Percentiles rank a stretch among this genome's conserved stretches.
phyloP scores from a whole-genome alignment of 2,797 vertebrate species.

The Halcyon leucocephala region DNA sequence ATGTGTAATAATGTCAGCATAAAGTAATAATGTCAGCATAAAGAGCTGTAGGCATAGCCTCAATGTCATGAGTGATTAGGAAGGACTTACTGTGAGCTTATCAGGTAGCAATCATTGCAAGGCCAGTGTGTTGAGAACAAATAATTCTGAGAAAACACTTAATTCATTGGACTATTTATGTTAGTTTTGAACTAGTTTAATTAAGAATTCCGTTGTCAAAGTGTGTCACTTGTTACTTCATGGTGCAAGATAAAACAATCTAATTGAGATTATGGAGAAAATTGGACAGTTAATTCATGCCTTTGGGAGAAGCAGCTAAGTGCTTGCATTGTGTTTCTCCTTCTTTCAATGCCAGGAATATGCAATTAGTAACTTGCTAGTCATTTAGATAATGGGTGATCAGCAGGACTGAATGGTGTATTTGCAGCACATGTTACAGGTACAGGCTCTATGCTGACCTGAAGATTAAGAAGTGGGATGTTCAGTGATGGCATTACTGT shows the following conservation, averaged over 20 bases:
- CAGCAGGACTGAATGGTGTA: slow-evolving; percentile 36
- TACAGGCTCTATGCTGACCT: slow-evolving; percentile 72
- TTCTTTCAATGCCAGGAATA: slow-evolving; percentile 45
- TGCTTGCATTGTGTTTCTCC: background rate
- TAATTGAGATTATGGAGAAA: slow-evolving; percentile 41
- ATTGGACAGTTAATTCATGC: background rate
- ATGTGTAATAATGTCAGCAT: slow-evolving; percentile 37
- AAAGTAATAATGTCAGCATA: slow-evolving; percentile 54
- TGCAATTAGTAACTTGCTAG: slow-evolving; percentile 61
- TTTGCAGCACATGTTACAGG: slow-evolving; percentile 65
- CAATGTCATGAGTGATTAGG: slow-evolving; percentile 75
- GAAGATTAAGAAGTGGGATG: slow-evolving; percentile 76
- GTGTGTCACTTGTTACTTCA: background rate
- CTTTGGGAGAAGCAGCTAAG: background rate
- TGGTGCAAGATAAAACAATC: slow-evolving; percentile 39
- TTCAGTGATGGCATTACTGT: slow-evolving; percentile 73
- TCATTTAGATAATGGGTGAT: slow-evolving; percentile 65
- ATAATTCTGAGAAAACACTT: slow-evolving; percentile 52
- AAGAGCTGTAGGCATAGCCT: slow-evolving; percentile 65
- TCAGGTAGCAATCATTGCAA: slow-evolving; percentile 36
- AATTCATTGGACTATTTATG: slow-evolving; percentile 18
- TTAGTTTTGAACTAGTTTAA: slow-evolving; percentile 40
- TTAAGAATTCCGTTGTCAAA: slow-evolving; percentile 25
- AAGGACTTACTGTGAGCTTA: slow-evolving; percentile 74
- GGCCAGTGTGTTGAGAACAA: slow-evolving; percentile 58